Percentiles rank a stretch among this genome's conserved stretches.
These are phyloP conservation scores for Chaetops frenatus DNA, from an alignment of 2,113 vertebrate genomes.

Conservation along the genomic window DNA sequence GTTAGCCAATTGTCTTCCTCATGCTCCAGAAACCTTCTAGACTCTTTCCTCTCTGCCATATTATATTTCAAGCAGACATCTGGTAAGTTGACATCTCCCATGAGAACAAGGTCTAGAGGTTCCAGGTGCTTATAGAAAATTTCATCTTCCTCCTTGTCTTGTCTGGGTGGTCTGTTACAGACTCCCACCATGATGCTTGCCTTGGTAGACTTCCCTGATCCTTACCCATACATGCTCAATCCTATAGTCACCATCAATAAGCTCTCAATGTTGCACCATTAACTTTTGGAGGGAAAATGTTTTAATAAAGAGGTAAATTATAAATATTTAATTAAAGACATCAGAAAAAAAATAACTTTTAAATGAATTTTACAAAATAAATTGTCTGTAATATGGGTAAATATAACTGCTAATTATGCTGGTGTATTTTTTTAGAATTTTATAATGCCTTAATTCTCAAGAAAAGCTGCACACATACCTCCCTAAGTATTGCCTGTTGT, in stretches of 20 bases:
- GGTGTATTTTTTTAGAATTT: background rate
- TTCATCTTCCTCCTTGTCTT: background rate
- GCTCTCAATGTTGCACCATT: background rate
- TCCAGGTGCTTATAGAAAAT: background rate
- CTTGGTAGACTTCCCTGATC: background rate
- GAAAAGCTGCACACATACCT: background rate
- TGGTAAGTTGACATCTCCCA: background rate
- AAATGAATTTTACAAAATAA: background rate
- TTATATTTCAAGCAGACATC: background rate
- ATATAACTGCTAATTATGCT: background rate
- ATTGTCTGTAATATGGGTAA: background rate
- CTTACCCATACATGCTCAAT: background rate
- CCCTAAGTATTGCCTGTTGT: background rate
- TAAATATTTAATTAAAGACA: background rate
- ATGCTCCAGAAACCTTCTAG: background rate
- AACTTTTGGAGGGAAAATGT: background rate
- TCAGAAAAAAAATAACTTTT: background rate
- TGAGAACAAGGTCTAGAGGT: background rate
- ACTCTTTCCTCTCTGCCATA: background rate
- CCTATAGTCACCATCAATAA: accelerated
- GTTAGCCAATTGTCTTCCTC: background rate
- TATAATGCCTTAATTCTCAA: background rate
- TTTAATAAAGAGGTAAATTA: background rate
- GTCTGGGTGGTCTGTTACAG: background rate
- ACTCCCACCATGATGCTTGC: background rate